Conservation (phyloP, 2,888 invertebrate species). For the Tenthredo livida region DNA sequence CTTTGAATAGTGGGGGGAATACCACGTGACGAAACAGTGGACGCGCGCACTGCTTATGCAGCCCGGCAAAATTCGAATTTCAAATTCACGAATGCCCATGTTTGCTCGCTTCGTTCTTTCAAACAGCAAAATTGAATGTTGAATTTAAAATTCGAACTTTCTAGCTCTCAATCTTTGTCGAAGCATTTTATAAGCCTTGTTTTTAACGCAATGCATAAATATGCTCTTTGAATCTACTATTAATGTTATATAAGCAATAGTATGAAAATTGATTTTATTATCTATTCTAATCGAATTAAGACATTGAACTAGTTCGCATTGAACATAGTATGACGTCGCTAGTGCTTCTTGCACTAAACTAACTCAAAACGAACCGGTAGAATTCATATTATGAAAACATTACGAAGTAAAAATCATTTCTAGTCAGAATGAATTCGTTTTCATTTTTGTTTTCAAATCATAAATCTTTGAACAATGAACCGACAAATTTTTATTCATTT, state of each 20-base stretch:
- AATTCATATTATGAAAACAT: not conserved
- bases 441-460: not conserved
- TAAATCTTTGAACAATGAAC: too few species aligned
- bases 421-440: too few species aligned
- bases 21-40: not conserved
- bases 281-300: not conserved
- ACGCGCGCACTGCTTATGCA: not conserved
- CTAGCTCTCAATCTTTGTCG: not conserved
- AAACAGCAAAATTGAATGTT: not conserved
- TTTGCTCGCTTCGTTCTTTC: not conserved
- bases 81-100: not conserved
- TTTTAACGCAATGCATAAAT: not conserved
- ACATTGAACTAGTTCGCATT: constrained; percentile 3
- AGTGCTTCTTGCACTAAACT: not conserved
- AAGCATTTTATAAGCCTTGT: not conserved
- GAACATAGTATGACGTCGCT: too few species aligned
- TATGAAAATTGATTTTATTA: not conserved
- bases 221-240: not conserved
- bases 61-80: not conserved
- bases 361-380: not conserved
- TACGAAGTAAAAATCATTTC: not conserved
- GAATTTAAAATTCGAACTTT: not conserved
- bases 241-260: not conserved
- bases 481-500: too few species aligned
- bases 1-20: not conserved